These are phyloP conservation scores for Leptura quadrifasciata DNA, from an alignment of 2,888 invertebrate genomes.

Conservation along the genomic window DNA sequence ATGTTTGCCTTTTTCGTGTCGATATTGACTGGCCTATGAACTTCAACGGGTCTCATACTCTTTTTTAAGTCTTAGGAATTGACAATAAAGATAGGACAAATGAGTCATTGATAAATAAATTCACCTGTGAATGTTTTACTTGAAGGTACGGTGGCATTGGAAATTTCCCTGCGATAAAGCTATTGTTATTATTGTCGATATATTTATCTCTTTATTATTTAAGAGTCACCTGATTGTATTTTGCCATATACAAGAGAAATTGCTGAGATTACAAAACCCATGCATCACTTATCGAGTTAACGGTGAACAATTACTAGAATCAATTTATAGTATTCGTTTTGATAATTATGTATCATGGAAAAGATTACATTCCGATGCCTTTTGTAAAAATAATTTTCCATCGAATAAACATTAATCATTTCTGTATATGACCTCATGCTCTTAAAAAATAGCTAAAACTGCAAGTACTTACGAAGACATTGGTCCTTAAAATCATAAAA, in stretches of 20 bases:
- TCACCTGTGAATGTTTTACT: not conserved
- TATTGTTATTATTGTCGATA: not conserved
- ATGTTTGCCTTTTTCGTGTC: too few species aligned
- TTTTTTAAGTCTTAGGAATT: too few species aligned
- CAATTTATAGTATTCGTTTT: not conserved
- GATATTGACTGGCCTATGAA: too few species aligned
- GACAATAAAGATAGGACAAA: too few species aligned
- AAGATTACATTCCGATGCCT: not conserved
- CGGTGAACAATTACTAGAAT: not conserved
- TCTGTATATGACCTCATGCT: not conserved
- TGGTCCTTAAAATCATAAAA: too few species aligned
- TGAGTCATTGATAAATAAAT: not conserved
- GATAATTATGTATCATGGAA: not conserved
- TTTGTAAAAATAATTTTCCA: not conserved
- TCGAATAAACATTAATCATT: too few species aligned
- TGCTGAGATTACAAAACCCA: not conserved
- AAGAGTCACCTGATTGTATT: not conserved
- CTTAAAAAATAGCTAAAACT: not conserved
- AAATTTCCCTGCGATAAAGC: not conserved
- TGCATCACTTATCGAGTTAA: slow-evolving; percentile 2
- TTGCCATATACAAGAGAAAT: not conserved
- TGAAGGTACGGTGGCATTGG: not conserved
- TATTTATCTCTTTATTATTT: slow-evolving; percentile 11
- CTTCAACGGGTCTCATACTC: too few species aligned
- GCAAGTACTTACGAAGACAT: too few species aligned